These are phyloP conservation scores for Homalodisca vitripennis DNA, from an alignment of 1,140 invertebrate genomes.

Conservation along the genomic window DNA sequence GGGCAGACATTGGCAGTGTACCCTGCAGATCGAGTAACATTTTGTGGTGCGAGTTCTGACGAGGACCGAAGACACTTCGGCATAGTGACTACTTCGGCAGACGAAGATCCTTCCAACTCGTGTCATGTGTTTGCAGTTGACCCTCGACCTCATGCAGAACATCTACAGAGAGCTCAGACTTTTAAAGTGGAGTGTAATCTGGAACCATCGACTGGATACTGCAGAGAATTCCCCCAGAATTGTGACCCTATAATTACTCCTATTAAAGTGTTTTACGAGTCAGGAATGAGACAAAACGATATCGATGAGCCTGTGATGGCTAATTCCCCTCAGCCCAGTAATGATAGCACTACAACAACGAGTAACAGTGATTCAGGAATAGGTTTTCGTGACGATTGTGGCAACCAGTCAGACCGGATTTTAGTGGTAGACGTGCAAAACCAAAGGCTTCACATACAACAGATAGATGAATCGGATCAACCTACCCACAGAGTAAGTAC, in stretches of 20 bases:
- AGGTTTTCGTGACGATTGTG: slow-evolving; percentile 84
- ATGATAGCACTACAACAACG: slow-evolving; percentile 75
- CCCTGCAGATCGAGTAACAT: slow-evolving; percentile 80
- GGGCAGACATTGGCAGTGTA: slow-evolving; percentile 68
- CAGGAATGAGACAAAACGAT: slow-evolving; percentile 45
- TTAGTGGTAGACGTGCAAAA: slow-evolving; percentile 74
- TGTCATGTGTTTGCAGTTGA: slow-evolving; percentile 96
- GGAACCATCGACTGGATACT: slow-evolving; percentile 65
- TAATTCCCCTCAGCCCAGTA: slow-evolving; percentile 79
- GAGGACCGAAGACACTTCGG: slow-evolving; percentile 92
- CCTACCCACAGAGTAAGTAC: slow-evolving; percentile 7
- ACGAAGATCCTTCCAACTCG: slow-evolving; percentile 69
- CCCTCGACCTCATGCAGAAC: slow-evolving; percentile 79
- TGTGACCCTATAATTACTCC: slow-evolving; percentile 81
- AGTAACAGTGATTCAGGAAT: slow-evolving; percentile 95
- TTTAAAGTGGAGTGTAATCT: slow-evolving; percentile 78
- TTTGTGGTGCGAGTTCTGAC: slow-evolving; percentile 85
- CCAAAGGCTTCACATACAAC: slow-evolving; percentile 48
- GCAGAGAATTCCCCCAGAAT: slow-evolving; percentile 86
- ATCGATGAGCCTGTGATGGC: slow-evolving; percentile 50
- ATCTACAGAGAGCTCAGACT: slow-evolving; percentile 69
- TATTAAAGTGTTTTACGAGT: slow-evolving; percentile 55
- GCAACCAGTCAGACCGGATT: slow-evolving; percentile 77
- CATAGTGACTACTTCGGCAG: slow-evolving; percentile 75
- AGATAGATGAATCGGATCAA: slow-evolving; percentile 37